Conservation (phyloP, 2,113 vertebrate species). For the Fregata magnificens region DNA sequence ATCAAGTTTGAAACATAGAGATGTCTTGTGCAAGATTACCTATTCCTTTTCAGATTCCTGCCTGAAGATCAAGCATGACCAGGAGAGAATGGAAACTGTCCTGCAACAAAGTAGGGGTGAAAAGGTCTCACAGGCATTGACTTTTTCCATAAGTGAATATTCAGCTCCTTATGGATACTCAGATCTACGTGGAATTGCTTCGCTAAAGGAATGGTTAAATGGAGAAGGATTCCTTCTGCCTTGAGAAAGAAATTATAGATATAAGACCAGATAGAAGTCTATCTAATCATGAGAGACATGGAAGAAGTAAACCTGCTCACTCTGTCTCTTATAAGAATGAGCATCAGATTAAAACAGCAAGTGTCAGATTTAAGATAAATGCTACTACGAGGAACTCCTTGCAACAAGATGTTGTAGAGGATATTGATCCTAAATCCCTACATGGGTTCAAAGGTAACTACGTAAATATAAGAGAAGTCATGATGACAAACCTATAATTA, state of each 20-base stretch:
- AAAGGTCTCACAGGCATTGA: background rate
- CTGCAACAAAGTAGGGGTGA: background rate
- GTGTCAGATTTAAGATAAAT: background rate
- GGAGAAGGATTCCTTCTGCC: background rate
- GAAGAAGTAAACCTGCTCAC: background rate
- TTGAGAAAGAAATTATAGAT: background rate
- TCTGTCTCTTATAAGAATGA: background rate
- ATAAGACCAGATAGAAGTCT: background rate
- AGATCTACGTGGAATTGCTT: background rate
- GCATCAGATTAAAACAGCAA: background rate
- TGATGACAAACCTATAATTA: background rate
- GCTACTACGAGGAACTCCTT: background rate
- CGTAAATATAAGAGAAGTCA: background rate
- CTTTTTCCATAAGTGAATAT: background rate
- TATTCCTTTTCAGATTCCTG: background rate
- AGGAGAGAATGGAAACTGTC: background rate
- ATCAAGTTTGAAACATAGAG: background rate
- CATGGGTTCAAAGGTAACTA: background rate
- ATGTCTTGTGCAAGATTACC: background rate
- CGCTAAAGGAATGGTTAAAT: background rate
- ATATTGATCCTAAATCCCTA: background rate
- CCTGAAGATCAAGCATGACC: background rate
- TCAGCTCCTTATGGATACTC: background rate
- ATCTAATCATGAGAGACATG: background rate
- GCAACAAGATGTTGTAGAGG: background rate